Conservation (phyloP, 2,797 vertebrate genomes). For the Clarias laeviceps region DNA sequence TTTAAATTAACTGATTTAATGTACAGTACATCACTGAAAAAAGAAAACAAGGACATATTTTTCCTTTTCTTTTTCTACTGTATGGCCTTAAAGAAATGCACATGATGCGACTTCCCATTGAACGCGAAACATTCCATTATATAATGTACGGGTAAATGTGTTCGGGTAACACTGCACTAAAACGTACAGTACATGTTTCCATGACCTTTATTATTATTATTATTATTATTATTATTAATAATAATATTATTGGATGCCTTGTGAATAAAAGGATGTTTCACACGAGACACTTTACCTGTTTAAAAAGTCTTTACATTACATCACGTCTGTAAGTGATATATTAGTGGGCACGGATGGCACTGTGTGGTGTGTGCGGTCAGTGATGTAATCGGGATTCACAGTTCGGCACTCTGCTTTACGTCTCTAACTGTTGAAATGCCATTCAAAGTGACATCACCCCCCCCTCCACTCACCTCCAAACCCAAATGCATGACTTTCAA, state of each 20-base stretch:
- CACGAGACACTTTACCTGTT: not conserved
- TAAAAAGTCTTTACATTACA: not conserved
- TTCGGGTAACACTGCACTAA: not conserved
- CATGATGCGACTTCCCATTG: not conserved
- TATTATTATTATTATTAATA: no score
- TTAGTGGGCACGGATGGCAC: not conserved
- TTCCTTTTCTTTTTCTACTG: not conserved
- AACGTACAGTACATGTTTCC: not conserved
- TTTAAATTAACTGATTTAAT: not conserved
- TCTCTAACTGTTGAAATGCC: constrained; percentile 58
- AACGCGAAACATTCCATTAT: not conserved
- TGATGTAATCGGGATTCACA: constrained; percentile 64
- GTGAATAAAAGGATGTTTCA: not conserved
- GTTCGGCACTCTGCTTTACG: constrained; percentile 70
- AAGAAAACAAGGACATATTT: not conserved
- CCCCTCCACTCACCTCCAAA: not conserved
- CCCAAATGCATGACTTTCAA: not conserved
- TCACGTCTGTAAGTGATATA: not conserved
- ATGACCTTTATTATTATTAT: no score
- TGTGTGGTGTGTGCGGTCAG: constrained; percentile 58
- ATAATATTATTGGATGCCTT: not conserved
- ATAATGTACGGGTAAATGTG: not conserved
- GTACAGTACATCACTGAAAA: not conserved
- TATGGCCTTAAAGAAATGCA: not conserved
- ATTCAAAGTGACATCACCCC: constrained; percentile 56